Evolutionary conservation across 2,113 vertebrate genomes (phyloP), one percentile per base, ranked within the genome.

Genomic region (Atrichornis clamosus): DNA sequence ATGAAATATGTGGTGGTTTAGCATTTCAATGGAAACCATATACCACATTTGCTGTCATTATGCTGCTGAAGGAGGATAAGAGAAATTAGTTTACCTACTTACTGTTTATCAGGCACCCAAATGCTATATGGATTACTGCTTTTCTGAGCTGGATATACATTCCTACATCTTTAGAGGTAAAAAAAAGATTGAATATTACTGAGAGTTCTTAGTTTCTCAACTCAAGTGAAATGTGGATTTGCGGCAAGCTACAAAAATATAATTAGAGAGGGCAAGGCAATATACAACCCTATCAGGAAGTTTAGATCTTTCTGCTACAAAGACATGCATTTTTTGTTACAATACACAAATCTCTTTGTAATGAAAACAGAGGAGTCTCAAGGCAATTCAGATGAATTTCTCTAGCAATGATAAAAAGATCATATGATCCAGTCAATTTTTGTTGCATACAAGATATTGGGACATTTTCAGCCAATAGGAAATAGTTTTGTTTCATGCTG

Each of bases 1-100:
- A 44, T 77, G 79, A 95, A 74, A 74, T 90, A 77, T 30, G n/a
- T 86, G 84, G 58, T 81, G 33, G 52, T 74, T 96, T 90, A 95
- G 35, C 69, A 56, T 78, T 93, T 95, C 74, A 59, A 42, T 78
- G 39, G 46, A 87, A 91, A 35, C 33, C 23, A 24, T 87, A 81
- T 70, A 92, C 76, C 15, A 70, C 1, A 1, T 67, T 96, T 86
- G 33, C 42, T 47, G 65, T 64, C 58, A n/a, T 87, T 87, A 68
- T 1, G 9, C 26, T 56, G 35, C 58, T 91, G 89, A 92, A 84
- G 72, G 63, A 88, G 68, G 77, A 79, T 16, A 81, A 92, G 30
- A 90, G 44, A 89, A 87, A 86, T 83, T 67, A 75, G 47, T 75
- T 95, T 73, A 87, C 19, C 27, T 90, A 23, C 56, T 68, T 59